A percentile compares a stretch with the other conserved stretches of the same genome.
phyloP scores from a whole-genome alignment of 2,888 invertebrate species.

The Tachina lurida region DNA sequence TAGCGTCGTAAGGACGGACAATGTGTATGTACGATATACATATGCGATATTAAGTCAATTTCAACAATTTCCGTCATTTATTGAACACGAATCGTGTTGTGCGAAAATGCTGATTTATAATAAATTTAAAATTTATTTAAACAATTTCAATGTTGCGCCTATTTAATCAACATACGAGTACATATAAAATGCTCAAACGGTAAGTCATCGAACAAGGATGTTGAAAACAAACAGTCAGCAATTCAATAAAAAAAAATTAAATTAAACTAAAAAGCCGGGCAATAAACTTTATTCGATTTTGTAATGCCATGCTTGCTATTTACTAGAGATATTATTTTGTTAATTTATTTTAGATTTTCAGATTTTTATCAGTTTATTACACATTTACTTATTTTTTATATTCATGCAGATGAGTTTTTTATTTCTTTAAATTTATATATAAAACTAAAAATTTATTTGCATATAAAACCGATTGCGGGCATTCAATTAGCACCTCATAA shows the following conservation, averaged over 20 bases:
- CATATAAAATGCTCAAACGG: conserved; percentile 12
- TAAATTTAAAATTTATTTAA: conserved; percentile 29
- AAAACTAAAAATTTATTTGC: conserved; percentile 60
- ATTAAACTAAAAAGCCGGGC: conserved; percentile 23
- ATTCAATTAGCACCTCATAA: conserved; percentile 65
- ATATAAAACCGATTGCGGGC: conserved; percentile 63
- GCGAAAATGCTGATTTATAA: conserved; percentile 35
- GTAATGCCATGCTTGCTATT: conserved; percentile 23
- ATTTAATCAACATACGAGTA: conserved; percentile 20
- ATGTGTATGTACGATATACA: conserved; percentile 37
- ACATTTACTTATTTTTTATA: conserved; percentile 10
- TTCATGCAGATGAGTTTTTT: not conserved
- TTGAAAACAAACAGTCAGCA: not conserved
- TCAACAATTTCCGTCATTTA: conserved; percentile 66
- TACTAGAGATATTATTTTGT: conserved; percentile 24
- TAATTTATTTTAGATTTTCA: conserved; percentile 14
- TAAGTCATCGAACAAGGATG: conserved; percentile 5
- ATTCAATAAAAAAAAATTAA: conserved; percentile 5
- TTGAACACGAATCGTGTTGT: conserved; percentile 55
- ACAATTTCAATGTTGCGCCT: conserved; percentile 50
- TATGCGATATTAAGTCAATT: conserved; percentile 13
- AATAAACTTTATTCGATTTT: conserved; percentile 58
- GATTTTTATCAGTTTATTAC: conserved; percentile 40
- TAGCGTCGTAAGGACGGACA: conserved; percentile 11
- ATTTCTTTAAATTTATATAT: conserved; percentile 8